A percentile compares a stretch with the other conserved stretches of the same genome.
Conservation (phyloP, 2,113 vertebrate species). For the Diphyllodes magnificus region DNA sequence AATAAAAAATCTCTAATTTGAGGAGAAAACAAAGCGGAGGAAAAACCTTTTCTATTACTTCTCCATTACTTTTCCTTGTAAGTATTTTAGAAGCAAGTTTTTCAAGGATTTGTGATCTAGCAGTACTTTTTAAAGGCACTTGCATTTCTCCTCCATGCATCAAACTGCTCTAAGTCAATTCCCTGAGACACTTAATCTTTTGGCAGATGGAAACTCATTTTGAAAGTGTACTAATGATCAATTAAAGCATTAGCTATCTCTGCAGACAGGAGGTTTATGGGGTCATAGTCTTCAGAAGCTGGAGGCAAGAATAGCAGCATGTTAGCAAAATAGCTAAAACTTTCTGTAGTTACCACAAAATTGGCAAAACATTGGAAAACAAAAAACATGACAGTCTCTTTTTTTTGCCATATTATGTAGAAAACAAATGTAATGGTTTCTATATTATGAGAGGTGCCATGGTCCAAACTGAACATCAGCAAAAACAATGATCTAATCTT, state of each 20-base stretch:
- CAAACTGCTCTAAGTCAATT: conserved; percentile 19
- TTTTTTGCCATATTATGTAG: not conserved
- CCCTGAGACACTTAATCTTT: conserved; percentile 38
- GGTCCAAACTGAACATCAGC: not conserved
- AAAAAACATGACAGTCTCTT: not conserved
- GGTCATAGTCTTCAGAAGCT: conserved; percentile 4
- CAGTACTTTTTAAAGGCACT: not conserved
- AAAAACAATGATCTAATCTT: not conserved
- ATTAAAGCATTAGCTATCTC: conserved; percentile 48
- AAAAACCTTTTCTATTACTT: not conserved
- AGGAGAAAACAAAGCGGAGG: not conserved
- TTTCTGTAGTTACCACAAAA: not conserved
- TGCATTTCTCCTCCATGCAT: conserved; percentile 14
- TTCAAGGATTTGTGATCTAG: not conserved
- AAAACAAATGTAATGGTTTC: not conserved
- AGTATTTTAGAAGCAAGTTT: conserved; percentile 2
- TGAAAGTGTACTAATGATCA: conserved; percentile 50
- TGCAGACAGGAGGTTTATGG: conserved; percentile 14
- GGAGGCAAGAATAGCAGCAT: not conserved
- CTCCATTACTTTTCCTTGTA: not conserved
- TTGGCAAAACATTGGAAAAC: not conserved
- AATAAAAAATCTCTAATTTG: not conserved
- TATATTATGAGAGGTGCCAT: not conserved
- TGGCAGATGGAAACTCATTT: conserved; percentile 48
- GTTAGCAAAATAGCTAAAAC: not conserved